phyloP scores from a whole-genome alignment of 1,140 invertebrate species.

The Drosophila azteca region DNA sequence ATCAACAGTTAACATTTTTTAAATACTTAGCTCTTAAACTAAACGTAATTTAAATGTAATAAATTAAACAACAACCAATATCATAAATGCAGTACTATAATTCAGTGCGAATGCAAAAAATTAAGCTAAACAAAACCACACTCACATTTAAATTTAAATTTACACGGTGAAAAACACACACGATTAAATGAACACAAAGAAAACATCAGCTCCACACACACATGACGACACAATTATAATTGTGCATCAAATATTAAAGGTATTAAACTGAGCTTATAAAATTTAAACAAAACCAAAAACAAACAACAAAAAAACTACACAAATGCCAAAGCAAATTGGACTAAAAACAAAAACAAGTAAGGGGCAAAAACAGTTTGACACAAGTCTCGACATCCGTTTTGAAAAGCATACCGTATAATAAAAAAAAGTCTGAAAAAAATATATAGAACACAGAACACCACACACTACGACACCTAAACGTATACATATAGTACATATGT shows the following conservation, averaged over 20 bases:
- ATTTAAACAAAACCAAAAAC: conserved; percentile 44
- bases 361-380: conserved; percentile 66
- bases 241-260: conserved; percentile 72
- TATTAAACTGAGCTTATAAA: conserved; percentile 82
- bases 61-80: conserved; percentile 72
- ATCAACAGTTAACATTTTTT: conserved; percentile 86
- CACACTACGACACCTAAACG: conserved; percentile 28
- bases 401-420: conserved; percentile 59
- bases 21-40: conserved; percentile 85
- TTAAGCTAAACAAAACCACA: conserved; percentile 14
- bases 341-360: conserved; percentile 11
- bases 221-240: conserved; percentile 61
- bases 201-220: conserved; percentile 27
- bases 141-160: conserved; percentile 19
- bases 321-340: conserved; percentile 11
- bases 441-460: conserved; percentile 26
- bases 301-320: conserved; percentile 25
- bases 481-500: conserved; percentile 12
- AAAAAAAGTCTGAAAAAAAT: conserved; percentile 73
- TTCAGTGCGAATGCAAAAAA: conserved; percentile 15
- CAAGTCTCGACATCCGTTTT: conserved; percentile 72
- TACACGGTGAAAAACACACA: conserved; percentile 20
- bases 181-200: conserved; percentile 32
- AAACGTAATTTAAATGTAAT: conserved; percentile 83
- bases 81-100: conserved; percentile 67